Evolutionary conservation across 2,113 vertebrate species (phyloP).

Genomic region (Chaenogobius annularis): DNA sequence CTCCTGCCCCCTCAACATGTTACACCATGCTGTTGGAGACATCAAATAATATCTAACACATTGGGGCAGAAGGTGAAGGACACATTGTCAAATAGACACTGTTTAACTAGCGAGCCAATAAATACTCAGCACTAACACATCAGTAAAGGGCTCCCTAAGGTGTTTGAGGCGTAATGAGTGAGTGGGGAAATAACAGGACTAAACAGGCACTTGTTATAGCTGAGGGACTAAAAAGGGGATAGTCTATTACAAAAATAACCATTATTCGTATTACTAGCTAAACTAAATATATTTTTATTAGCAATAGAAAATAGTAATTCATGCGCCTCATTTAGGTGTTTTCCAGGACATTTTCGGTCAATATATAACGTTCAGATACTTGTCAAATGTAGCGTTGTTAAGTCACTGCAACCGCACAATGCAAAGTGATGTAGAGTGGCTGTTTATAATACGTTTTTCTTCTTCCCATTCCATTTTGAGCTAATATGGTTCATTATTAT

Average conservation of each 20-base stretch:
- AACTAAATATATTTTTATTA: no score
- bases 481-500: no score
- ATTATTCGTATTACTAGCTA: neutral
- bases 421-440: no score
- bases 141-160: constrained; percentile 9
- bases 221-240: no score
- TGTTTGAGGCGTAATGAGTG: constrained; percentile 18
- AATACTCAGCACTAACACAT: constrained; percentile 11
- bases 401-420: no score
- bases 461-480: no score
- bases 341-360: no score
- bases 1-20: constrained; percentile 53
- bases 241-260: neutral
- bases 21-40: constrained; percentile 49
- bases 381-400: no score
- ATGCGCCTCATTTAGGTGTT: neutral
- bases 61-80: constrained; percentile 18
- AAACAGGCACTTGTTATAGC: neutral
- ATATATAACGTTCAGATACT: no score
- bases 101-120: neutral
- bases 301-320: neutral
- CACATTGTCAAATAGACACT: neutral
- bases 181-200: neutral
- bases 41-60: constrained; percentile 17
- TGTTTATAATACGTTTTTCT: no score